A percentile compares a stretch with the other conserved stretches of the same genome.
Conservation (phyloP, 2,797 vertebrate species). For the Iguana delicatissima region DNA sequence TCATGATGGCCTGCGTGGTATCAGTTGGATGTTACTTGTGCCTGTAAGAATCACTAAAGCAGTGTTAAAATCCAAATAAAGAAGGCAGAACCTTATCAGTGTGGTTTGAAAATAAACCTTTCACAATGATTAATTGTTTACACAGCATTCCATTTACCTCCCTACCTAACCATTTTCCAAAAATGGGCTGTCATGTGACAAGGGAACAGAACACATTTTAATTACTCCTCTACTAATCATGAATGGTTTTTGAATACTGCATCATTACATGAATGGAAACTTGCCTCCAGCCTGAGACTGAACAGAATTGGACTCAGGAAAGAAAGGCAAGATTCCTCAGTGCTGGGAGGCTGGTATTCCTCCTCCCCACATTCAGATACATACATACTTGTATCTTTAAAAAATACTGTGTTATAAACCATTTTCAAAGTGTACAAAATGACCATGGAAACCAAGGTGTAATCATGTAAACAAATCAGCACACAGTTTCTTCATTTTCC, state of each 20-base stretch:
- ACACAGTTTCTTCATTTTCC: slow-evolving; percentile 77
- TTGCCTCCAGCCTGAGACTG: slow-evolving; percentile 33
- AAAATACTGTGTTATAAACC: slow-evolving; percentile 64
- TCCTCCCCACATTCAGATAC: slow-evolving; percentile 42
- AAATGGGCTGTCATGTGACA: slow-evolving; percentile 8
- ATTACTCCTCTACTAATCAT: slow-evolving; percentile 51
- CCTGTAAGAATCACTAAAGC: slow-evolving; percentile 56
- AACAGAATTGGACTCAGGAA: background rate
- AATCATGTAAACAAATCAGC: slow-evolving; percentile 70
- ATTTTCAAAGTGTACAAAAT: slow-evolving; percentile 60
- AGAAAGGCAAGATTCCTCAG: slow-evolving; percentile 48
- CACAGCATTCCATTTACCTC: slow-evolving; percentile 63
- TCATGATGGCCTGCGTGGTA: slow-evolving; percentile 53
- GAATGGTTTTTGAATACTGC: slow-evolving; percentile 62
- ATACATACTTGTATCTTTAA: slow-evolving; percentile 58
- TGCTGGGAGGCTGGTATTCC: slow-evolving; percentile 11
- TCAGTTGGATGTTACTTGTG: slow-evolving; percentile 52
- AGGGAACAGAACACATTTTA: slow-evolving; percentile 4
- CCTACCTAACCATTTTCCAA: background rate
- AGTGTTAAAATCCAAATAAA: slow-evolving; percentile 63
- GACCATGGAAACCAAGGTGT: slow-evolving; percentile 65
- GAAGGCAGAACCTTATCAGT: slow-evolving; percentile 70
- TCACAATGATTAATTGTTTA: slow-evolving; percentile 67
- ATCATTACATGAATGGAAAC: slow-evolving; percentile 63
- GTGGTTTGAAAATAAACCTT: slow-evolving; percentile 68